Evolutionary conservation across 2,113 vertebrate genomes (phyloP).

Genomic region (Gnathonemus echidnorhynchus): DNA sequence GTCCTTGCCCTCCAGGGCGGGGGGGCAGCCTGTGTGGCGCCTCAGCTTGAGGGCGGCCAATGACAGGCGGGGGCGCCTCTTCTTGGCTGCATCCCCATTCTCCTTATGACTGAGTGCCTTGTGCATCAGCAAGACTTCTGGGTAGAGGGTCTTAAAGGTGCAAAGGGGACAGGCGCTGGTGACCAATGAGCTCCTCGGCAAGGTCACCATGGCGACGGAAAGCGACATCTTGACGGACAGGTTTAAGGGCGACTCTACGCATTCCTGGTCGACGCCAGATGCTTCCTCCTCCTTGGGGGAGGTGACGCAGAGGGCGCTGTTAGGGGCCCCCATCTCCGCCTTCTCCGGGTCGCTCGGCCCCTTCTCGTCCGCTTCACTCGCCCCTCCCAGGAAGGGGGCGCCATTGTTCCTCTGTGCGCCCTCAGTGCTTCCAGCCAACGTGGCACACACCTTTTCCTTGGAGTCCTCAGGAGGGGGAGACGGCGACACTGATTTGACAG

Average conservation of each 20-base stretch:
- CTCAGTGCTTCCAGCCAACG: conserved; percentile 27
- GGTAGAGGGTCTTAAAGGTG: conserved; percentile 79
- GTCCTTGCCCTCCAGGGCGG: conserved; percentile 81
- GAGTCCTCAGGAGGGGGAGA: conserved; percentile 26
- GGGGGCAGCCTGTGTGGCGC: conserved; percentile 83
- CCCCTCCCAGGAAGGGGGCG: background rate
- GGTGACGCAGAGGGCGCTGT: background rate
- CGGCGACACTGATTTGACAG: conserved; percentile 38
- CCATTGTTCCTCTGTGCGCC: conserved; percentile 25
- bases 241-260: conserved; percentile 69
- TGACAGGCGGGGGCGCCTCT: conserved; percentile 43
- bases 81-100: conserved; percentile 54
- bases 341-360: background rate
- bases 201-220: conserved; percentile 47
- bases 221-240: conserved; percentile 62
- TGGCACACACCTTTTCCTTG: conserved; percentile 24
- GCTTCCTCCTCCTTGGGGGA: conserved; percentile 34
- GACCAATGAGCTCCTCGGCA: conserved; percentile 51
- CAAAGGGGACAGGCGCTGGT: conserved; percentile 71
- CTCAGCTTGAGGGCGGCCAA: conserved; percentile 39
- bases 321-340: no score
- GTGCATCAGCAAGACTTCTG: conserved; percentile 86
- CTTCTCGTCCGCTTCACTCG: background rate
- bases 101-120: conserved; percentile 78
- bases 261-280: conserved; percentile 35